Base-by-base conservation (phyloP, 2,797 vertebrate species). In the Muraenolepis orangiensis region DNA sequence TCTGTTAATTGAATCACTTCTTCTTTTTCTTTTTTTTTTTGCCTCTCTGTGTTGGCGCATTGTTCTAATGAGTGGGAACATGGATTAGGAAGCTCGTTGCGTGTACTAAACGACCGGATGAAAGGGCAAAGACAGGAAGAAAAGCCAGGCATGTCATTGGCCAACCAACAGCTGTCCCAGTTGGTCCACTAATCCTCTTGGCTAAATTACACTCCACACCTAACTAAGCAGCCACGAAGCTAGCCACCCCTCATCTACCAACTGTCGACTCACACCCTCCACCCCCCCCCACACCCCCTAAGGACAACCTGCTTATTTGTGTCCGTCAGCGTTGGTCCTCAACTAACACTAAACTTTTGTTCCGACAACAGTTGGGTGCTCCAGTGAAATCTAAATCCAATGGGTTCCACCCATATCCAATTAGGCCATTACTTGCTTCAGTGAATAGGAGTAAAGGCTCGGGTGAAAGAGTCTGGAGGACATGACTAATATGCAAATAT, bases 131-230 rank as follows among this genome's bases (percentile, higher is more conserved):
- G 82, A 81, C n/a, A n/a, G n/a, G 83, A 87, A 83, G 83, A 78
- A 76, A 85, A 89, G 85, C 72, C 76, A 78, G 82, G 86, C 84
- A 91, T 87, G 91, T 91, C 88, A 91, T 90, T 91, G 87, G 87
- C 86, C 79, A 90, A 91, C 86, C 79, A 90, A 91, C 91, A 93
- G 91, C 91, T 93, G 92, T 90, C 89, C 91, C 57, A 86, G 87
- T 91, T 87, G 89, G 88, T 90, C 89, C 69, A 83, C 89, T 93
- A 91, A 92, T 93, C 91, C 92, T 89, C 88, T 90, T 89, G 88
- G 91, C 91, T 91, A 91, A 93, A 93, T 93, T 93, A 92, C 91
- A 90, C 89, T 90, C 87, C 90, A 88, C 90, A 92, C 89, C 91
- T 91, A 92, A 90, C 89, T 88, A 91, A 90, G 90, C 88, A 87